Evolutionary conservation across 2,113 vertebrate genomes (phyloP).

Genomic region (Petromus typicus): DNA sequence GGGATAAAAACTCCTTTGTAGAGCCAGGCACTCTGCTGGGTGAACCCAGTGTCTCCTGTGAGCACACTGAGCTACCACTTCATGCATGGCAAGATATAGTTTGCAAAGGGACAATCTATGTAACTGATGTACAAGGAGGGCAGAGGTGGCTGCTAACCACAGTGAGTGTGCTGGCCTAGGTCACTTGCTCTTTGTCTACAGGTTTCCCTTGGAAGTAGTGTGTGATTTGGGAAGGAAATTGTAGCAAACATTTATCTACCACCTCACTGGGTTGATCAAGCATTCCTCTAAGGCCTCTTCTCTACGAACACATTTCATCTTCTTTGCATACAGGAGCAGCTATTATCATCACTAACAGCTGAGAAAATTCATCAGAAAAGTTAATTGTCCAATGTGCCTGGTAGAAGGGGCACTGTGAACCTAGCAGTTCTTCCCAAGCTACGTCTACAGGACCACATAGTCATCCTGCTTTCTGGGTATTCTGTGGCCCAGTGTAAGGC

Average conservation of each 20-base stretch:
- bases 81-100: not conserved
- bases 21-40: not conserved
- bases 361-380: not conserved
- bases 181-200: not conserved
- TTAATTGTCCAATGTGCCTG: not conserved
- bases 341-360: not conserved
- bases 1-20: not conserved
- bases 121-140: not conserved
- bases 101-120: not conserved
- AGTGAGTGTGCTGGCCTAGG: not conserved
- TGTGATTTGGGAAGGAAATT: constrained; percentile 5
- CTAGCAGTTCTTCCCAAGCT: not conserved
- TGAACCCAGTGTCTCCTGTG: not conserved
- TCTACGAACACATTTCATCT: constrained; percentile 6
- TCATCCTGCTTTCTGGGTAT: not conserved
- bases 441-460: not conserved
- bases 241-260: not conserved
- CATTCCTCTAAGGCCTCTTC: not conserved
- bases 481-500: not conserved
- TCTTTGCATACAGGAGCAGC: not conserved
- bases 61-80: not conserved
- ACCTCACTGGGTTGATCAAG: not conserved
- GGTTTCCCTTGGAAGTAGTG: not conserved
- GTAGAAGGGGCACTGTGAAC: not conserved
- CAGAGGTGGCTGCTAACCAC: not conserved